Conservation (phyloP, 2,888 invertebrate species). For the Diaphora mendica region DNA sequence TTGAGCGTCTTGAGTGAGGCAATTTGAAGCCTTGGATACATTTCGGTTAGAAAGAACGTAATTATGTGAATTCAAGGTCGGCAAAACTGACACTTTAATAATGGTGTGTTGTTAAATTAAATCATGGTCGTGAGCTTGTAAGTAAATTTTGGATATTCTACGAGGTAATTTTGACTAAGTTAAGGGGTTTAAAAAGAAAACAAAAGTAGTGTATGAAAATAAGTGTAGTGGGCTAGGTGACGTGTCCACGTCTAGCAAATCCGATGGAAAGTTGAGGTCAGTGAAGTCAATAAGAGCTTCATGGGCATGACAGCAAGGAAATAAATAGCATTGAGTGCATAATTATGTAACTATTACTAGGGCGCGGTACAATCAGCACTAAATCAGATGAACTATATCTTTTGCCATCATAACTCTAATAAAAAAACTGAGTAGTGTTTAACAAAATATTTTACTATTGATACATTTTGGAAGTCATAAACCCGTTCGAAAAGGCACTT, state of each 20-base stretch:
- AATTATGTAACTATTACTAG: neutral
- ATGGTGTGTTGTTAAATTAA: neutral
- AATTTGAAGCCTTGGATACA: neutral
- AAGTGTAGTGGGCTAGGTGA: too few species aligned
- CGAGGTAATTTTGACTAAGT: neutral
- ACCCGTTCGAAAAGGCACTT: neutral
- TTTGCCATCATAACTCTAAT: neutral
- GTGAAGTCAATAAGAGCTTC: neutral
- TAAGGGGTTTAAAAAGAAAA: neutral
- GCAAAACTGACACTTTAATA: neutral
- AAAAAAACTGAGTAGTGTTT: neutral
- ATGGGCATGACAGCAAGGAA: neutral
- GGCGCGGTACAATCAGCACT: neutral
- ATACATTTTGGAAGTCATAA: slow-evolving; percentile 24
- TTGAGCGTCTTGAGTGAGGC: neutral
- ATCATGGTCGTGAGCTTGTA: neutral
- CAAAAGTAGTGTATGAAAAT: neutral
- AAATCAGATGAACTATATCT: neutral
- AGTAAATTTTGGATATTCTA: neutral
- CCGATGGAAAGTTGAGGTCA: too few species aligned
- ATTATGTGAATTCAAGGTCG: neutral
- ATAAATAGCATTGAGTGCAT: neutral
- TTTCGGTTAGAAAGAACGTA: neutral
- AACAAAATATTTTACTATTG: neutral
- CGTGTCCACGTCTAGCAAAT: too few species aligned